Evolutionary conservation across 2,113 vertebrate genomes (phyloP).

Genomic region (Lamprologus sp.): DNA sequence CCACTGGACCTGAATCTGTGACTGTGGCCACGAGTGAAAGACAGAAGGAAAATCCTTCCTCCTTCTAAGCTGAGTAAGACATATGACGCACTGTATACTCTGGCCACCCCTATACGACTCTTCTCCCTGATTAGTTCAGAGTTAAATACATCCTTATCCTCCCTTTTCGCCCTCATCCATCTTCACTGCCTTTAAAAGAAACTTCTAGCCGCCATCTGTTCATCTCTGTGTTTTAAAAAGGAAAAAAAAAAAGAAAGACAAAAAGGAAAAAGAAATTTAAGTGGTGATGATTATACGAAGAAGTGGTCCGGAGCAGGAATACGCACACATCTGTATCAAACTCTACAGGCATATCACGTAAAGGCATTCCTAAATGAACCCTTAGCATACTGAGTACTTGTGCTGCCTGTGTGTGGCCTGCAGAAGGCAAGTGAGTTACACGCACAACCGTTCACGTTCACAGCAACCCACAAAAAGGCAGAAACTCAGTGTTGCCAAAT

Average conservation of each 20-base stretch:
- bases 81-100: background rate
- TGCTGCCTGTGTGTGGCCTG: constrained; percentile 35
- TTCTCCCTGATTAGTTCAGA: background rate
- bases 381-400: constrained; percentile 29
- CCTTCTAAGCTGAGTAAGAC: background rate
- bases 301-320: constrained; percentile 2
- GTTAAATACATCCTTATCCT: background rate
- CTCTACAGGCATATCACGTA: constrained; percentile 29
- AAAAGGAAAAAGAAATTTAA: background rate
- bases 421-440: background rate
- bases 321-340: background rate
- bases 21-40: background rate
- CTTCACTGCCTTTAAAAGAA: constrained; percentile 26
- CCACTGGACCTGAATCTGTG: constrained; percentile 14
- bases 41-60: background rate
- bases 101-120: background rate
- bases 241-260: background rate
- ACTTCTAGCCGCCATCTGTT: background rate
- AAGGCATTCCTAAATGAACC: constrained; percentile 30
- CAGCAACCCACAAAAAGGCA: background rate
- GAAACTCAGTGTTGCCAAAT: constrained; percentile 68
- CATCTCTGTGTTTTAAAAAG: background rate
- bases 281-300: background rate
- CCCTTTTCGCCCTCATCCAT: background rate
- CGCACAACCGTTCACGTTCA: background rate